Base-by-base conservation (phyloP, 2,888 invertebrate genomes). In the Apoda limacodes region DNA sequence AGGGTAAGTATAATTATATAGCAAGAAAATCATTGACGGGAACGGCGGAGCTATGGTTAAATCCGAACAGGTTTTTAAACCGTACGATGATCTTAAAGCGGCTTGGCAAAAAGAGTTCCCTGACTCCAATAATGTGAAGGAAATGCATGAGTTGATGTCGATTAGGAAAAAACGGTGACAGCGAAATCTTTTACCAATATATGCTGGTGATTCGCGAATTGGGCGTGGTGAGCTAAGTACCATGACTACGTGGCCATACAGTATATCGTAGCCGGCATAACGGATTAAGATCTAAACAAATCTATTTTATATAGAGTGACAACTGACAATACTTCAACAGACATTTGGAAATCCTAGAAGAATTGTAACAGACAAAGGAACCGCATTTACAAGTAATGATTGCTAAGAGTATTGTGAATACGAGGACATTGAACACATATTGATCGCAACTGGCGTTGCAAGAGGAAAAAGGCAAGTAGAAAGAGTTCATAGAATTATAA, bases 161-260 rank as follows among this genome's bases (percentile, higher is more conserved):
- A n/a, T n/a, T n/a, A n/a, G n/a, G n/a, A n/a, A n/a, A n/a, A n/a
- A n/a, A n/a, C n/a, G n/a, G n/a, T n/a, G n/a, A n/a, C 25, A 28
- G 9, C 58, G 59, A 23, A 54, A 55, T 15, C 38, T 62, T 22
- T 51, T 68, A 2, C 45, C 65, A 1, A 52, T 54, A 0, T 39
- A 61, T 0, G 35, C 62, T 0, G 62, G 37, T 50, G 37, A 1
- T 64, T 60, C 23, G 57, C 57, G 0, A 66, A 64, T 28, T 63
- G 60, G 44, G 46, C 43, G 1, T 64, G 65, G 58, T 9, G 63
- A 0, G 62, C 49, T 29, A n/a, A 59, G 60, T 1, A 48, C 47
- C 1, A 60, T 59, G 29, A 35, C 46, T 2, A 50, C 48, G 1
- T 0, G 35, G 49, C 2, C 42, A 40, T 10, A 60, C 70, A 27